Base-by-base conservation (phyloP, 2,888 invertebrate genomes). In the Synergus umbraculus region DNA sequence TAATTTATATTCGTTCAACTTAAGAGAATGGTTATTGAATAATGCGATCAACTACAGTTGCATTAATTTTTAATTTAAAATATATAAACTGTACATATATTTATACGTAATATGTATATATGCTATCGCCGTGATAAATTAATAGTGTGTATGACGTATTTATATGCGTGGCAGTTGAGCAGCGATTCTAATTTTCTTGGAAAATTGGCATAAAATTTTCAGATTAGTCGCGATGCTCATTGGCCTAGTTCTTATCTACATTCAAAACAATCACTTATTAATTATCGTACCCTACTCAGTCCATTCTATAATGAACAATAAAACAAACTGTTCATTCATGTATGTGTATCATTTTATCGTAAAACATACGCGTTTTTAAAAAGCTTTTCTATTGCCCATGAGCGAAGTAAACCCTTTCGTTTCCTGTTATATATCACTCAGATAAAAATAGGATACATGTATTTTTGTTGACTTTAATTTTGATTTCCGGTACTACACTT, bases 71-170 rank as follows among this genome's bases (percentile, higher is more conserved):
- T 91, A 92, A 92, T 92, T 92, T 92, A 92, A 92, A 92, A 92
- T 92, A 92, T 92, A 92, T 92, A 92, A 92, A 92, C 92, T 92
- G 92, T 92, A 92, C 91, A 92, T 91, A 89, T 91, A 91, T 91
- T 90, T 87, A 89, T 89, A 87, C 84, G 85, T 88, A 86, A 83
- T 85, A 82, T 85, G 83, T 85, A 83, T 88, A 86, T 90, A 84
- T 88, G 85, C 85, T 87, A 89, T 90, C 91, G 91, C 89, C 90
- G 86, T 89, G 89, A 91, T 90, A 91, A 91, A 90, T 90, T 88
- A 89, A 88, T 87, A 85, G 85, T 88, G 86, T 86, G 83, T 80
- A 86, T 80, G 81, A 87, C 82, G 84, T 86, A 86, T 85, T 84
- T 87, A 88, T 90, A 87, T 85, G 86, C 82, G 85, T 88, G 89